Evolutionary conservation across 2,888 invertebrate genomes (phyloP), one percentile per base, ranked within the genome.

Genomic region (Apamea sordens): DNA sequence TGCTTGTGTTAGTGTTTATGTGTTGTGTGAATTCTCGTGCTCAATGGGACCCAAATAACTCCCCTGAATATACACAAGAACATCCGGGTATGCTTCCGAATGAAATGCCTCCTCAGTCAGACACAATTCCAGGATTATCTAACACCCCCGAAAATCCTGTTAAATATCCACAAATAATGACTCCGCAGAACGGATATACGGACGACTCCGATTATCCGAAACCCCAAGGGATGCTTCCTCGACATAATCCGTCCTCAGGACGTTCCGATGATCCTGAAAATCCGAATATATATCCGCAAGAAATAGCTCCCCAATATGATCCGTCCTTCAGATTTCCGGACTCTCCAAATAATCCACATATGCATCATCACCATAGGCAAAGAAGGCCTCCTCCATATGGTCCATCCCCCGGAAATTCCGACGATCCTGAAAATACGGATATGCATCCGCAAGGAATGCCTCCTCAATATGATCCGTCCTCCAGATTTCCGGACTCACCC

Each of bases 1-100:
- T 85, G 63, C 75, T 86, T 70, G 61, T 89, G 61, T 70, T 88
- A 36, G 76, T 86, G 67, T 44, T 80, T 10, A 21, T 84, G 72
- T 89, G 67, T 73, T 44, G 64, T 88, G 78, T 67, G 4, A 53
- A 36, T 56, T 70, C 61, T 41, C 36, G 47, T 32, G 72, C 68
- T 24, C 81, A 83, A 47, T 50, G 41, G 77, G 21, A 72, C 1
- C 32, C n/a, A 18, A 56, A 32, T 69, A 41, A 32, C 2, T 44
- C 50, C 0, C 11, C 5, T 5, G 59, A 47, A 56, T 61, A 64
- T 61, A 21, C 18, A 56, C 18, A 67, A 0, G 47, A 36, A 13
- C 18, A 32, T 64, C 0, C 68, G 24, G 32, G 59, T 69, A 18
- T 59, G 2, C 36, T 65, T 47, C 24, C 36, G 1, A n/a, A 84